phyloP scores from a whole-genome alignment of 1,140 invertebrate species.

The Bombus sylvicola region DNA sequence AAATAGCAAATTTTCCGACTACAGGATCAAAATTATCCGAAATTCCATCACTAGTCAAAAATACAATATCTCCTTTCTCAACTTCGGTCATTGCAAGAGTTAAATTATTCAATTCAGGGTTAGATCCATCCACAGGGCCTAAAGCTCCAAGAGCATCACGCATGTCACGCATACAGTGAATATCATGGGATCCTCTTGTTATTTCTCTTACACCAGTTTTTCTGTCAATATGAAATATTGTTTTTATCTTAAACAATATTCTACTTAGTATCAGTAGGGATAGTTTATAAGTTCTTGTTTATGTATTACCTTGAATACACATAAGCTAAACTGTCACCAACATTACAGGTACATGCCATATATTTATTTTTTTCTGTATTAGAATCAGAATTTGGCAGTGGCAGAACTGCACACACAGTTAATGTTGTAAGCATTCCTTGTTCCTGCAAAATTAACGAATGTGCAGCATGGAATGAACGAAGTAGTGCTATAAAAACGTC shows the following conservation, averaged over 20 bases:
- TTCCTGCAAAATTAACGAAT: conserved; percentile 93
- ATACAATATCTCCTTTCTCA: conserved; percentile 93
- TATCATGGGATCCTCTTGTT: conserved; percentile 92
- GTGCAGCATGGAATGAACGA: conserved; percentile 93
- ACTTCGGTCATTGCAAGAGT: conserved; percentile 94
- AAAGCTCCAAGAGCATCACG: conserved; percentile 94
- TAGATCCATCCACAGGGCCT: conserved; percentile 93
- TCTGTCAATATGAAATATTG: conserved; percentile 47
- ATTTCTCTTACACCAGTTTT: conserved; percentile 78
- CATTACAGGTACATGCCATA: conserved; percentile 95
- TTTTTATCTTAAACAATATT: not conserved
- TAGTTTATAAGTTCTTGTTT: conserved; percentile 15
- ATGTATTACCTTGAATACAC: conserved; percentile 88
- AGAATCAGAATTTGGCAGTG: conserved; percentile 79
- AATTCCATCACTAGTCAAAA: conserved; percentile 95
- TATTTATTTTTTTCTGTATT: conserved; percentile 83
- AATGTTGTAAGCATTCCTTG: conserved; percentile 94
- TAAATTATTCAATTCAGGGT: conserved; percentile 95
- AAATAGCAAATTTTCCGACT: conserved; percentile 95
- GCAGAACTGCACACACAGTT: conserved; percentile 90
- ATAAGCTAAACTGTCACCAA: conserved; percentile 95
- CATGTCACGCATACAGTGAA: conserved; percentile 94
- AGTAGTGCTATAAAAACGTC: conserved; percentile 92
- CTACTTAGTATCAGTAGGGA: not conserved
- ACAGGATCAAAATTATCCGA: conserved; percentile 97